Evolutionary conservation across 2,113 vertebrate species (phyloP).

Genomic region (Phyllostomus discolor): DNA sequence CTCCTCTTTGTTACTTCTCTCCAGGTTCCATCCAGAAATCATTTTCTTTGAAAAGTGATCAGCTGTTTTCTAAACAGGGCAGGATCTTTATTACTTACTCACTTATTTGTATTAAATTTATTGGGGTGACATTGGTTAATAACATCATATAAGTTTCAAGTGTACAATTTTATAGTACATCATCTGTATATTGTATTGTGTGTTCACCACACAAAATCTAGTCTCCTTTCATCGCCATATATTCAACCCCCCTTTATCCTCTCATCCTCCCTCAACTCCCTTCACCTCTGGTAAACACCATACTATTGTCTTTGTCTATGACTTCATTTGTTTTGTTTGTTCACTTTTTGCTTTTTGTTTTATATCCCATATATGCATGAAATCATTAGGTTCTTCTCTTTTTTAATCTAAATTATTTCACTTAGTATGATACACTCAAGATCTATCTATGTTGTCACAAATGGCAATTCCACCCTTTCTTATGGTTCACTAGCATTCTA

Average conservation of each 20-base stretch:
- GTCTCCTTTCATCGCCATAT: not conserved
- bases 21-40: not conserved
- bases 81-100: not conserved
- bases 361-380: not conserved
- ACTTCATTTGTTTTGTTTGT: not conserved
- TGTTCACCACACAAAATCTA: too few species aligned
- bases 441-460: not conserved
- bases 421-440: not conserved
- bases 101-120: not conserved
- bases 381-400: not conserved
- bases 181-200: too few species aligned
- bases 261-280: not conserved
- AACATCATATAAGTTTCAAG: too few species aligned
- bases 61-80: not conserved
- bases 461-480: not conserved
- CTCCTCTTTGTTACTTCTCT: not conserved
- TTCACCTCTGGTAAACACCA: not conserved
- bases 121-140: not conserved
- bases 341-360: not conserved
- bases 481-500: not conserved
- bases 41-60: constrained; percentile 10
- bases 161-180: too few species aligned
- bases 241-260: not conserved
- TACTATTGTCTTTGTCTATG: not conserved
- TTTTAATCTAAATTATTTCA: not conserved